Conservation (phyloP, 2,113 vertebrate species). For the Thryonomys swinderianus region DNA sequence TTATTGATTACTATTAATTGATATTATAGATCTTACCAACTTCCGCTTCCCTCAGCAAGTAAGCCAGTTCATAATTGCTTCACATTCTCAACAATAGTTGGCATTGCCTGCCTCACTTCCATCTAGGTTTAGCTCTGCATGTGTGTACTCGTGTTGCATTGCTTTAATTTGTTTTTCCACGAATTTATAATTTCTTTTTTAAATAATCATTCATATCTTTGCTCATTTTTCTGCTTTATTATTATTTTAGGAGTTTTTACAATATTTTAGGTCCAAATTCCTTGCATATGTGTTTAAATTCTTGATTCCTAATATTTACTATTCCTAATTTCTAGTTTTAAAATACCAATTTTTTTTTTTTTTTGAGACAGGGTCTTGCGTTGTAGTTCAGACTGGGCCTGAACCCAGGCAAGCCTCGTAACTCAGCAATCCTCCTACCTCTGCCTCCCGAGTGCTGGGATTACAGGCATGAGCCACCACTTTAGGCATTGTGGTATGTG, state of each 20-base stretch:
- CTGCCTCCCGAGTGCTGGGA: too few species aligned
- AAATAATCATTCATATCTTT: background rate
- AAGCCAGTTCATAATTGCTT: background rate
- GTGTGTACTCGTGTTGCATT: background rate
- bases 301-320: background rate
- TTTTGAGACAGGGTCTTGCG: too few species aligned
- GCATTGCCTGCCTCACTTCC: background rate
- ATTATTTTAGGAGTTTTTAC: background rate
- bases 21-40: background rate
- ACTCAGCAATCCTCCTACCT: too few species aligned
- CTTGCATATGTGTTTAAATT: constrained; percentile 17
- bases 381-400: too few species aligned
- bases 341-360: background rate
- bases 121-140: background rate
- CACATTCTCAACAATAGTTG: background rate
- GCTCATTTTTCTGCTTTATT: constrained; percentile 2
- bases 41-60: background rate
- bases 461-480: too few species aligned
- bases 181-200: background rate
- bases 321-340: background rate
- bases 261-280: background rate
- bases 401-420: too few species aligned
- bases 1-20: background rate
- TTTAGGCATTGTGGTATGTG: too few species aligned
- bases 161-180: constrained; percentile 2